Evolutionary conservation across 2,797 vertebrate species (phyloP), one percentile per base, ranked within the genome.

Genomic region (Pseudochirops corinnae): DNA sequence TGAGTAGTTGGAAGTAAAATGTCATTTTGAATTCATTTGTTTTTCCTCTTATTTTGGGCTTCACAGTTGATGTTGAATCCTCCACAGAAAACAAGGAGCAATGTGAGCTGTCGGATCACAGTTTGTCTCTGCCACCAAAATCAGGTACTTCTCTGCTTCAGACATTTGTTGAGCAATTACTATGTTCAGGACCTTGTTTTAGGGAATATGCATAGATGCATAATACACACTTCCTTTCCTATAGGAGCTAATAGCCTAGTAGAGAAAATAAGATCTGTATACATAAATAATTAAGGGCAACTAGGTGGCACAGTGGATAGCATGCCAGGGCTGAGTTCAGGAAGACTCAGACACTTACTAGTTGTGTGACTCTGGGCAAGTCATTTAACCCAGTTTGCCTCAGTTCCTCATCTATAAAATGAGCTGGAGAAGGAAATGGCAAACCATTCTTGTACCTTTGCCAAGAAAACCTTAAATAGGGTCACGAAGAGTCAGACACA

Each of bases 31-130:
- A 33, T 55, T 33, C 39, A 5, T 53, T 94, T 94, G 5, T 87
- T 93, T 18, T 94, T 95, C 94, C 39, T 91, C 74, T 91, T 11
- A 0, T 96, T 98, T 95, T 95, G 55, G 56, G 10, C 57, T n/a
- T 50, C 98, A 95, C 95, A 97, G 98, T 93, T 55, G 93, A 55
- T 92, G 97, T 96, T 92, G 97, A 0, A 82, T 97, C 97, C 94
- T 92, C 97, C 4, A 1, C 91, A 93, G 90, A 93, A 55, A 93
- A 46, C 50, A 97, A 96, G 24, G 97, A 57, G 56, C 3, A 93
- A 0, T 93, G 90, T 90, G 98, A 98, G 29, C 96, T 96, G 33
- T 97, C 97, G 95, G 97, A 98, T 33, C 95, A 91, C 0, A 33
- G 90, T 3, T 4, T 92, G 67, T 12, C 95, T 53, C 92, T 39